Evolutionary conservation across 2,797 vertebrate species (phyloP).

Genomic region (Gadopsis bispinosus): DNA sequence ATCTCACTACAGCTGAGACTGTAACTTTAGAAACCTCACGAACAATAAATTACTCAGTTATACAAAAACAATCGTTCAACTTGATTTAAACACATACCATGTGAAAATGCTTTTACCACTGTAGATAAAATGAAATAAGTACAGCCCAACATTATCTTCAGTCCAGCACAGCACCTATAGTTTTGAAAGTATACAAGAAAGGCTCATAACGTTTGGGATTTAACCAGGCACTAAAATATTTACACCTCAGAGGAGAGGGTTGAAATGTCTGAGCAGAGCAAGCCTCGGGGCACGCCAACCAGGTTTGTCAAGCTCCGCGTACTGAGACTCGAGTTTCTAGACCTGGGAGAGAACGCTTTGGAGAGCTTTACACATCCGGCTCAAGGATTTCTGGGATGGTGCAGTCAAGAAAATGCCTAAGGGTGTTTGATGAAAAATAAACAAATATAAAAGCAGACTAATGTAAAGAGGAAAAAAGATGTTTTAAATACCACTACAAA

Average conservation of each 20-base stretch:
- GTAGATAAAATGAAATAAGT: background rate
- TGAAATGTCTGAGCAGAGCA: slow-evolving; percentile 55
- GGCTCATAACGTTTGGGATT: slow-evolving; percentile 13
- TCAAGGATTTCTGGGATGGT: slow-evolving; percentile 40
- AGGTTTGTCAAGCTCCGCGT: slow-evolving; percentile 45
- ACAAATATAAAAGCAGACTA: slow-evolving; percentile 34
- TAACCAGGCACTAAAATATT: slow-evolving; percentile 60
- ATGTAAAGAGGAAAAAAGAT: slow-evolving; percentile 16
- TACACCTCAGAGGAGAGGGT: slow-evolving; percentile 49
- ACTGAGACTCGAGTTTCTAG: slow-evolving; percentile 40
- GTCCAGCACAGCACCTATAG: slow-evolving; percentile 22
- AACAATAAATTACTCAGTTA: background rate
- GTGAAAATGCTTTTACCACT: background rate
- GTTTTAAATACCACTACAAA: slow-evolving; percentile 20
- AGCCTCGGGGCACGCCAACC: slow-evolving; percentile 46
- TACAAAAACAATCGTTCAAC: background rate
- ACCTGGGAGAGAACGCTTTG: slow-evolving; percentile 11
- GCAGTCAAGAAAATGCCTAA: slow-evolving; percentile 23
- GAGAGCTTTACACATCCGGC: slow-evolving; percentile 15
- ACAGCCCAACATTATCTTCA: background rate
- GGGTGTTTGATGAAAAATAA: slow-evolving; percentile 20
- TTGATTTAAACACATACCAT: background rate
- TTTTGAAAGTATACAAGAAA: slow-evolving; percentile 16
- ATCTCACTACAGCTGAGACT: background rate
- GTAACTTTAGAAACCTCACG: background rate